Percentiles rank a stretch among this genome's conserved stretches.
phyloP scores from a whole-genome alignment of 53 echinoderm and acorn worm species.

The Hippasteria phrygiana region DNA sequence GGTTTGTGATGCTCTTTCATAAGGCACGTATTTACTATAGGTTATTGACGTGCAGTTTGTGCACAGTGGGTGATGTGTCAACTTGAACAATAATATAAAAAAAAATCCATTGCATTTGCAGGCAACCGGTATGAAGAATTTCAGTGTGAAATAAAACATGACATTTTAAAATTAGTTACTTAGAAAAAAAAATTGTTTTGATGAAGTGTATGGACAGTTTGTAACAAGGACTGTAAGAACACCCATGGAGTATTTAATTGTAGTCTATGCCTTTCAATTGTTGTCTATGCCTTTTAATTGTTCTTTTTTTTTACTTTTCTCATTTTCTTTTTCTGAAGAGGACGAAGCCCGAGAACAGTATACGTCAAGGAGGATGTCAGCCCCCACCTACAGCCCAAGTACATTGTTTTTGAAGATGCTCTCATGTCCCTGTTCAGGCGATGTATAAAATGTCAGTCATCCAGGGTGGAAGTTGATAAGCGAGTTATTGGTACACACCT shows the following conservation, averaged over 20 bases:
- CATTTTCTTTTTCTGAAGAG: not conserved
- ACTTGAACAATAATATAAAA: too few species aligned
- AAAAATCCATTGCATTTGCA: too few species aligned
- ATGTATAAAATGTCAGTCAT: not conserved
- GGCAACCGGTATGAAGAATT: too few species aligned
- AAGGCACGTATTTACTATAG: too few species aligned
- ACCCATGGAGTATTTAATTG: not conserved
- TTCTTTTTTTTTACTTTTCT: not conserved
- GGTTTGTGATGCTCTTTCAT: too few species aligned
- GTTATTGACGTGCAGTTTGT: too few species aligned
- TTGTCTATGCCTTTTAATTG: not conserved
- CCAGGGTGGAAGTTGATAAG: not conserved
- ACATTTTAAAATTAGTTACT: not conserved
- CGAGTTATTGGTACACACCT: not conserved
- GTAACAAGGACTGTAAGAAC: too few species aligned
- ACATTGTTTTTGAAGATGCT: not conserved
- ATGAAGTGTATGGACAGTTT: not conserved
- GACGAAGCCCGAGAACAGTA: not conserved
- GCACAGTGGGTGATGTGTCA: too few species aligned
- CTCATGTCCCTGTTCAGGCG: not conserved
- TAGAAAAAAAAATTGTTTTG: not conserved
- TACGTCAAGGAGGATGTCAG: not conserved
- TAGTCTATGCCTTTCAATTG: not conserved
- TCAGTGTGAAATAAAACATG: too few species aligned
- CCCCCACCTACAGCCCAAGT: conserved; percentile 3